Percentiles rank a stretch among this genome's conserved stretches.
These are phyloP conservation scores for Eleutherodactylus coqui DNA, from an alignment of 2,797 vertebrate species.

Conservation along the genomic window DNA sequence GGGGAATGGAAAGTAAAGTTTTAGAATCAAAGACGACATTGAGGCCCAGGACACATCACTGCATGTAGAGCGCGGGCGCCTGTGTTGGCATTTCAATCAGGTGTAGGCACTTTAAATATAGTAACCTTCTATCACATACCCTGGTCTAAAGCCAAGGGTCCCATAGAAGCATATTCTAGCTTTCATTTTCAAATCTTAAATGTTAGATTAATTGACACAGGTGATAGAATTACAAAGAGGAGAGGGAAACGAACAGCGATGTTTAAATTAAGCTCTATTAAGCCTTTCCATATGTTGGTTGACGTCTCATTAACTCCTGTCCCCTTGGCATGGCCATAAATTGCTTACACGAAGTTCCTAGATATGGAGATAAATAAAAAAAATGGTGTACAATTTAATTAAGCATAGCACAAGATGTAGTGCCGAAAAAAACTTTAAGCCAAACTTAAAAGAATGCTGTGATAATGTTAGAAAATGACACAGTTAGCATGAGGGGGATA, in stretches of 20 bases:
- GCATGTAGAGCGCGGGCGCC: neutral
- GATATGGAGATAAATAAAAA: neutral
- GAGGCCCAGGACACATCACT: neutral
- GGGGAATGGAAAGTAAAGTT: neutral
- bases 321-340: neutral
- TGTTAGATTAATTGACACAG: neutral
- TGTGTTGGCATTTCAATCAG: neutral
- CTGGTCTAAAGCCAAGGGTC: neutral
- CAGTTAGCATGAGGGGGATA: too few relatives aligned
- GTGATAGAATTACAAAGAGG: neutral
- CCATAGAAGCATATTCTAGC: neutral
- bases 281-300: neutral
- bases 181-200: too few relatives aligned
- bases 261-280: neutral
- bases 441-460: too few relatives aligned
- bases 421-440: too few relatives aligned
- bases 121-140: neutral
- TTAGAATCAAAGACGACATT: conserved; percentile 18
- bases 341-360: neutral
- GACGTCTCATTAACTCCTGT: neutral
- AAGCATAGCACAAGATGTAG: too few relatives aligned
- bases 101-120: conserved; percentile 2
- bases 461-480: too few relatives aligned
- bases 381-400: too few relatives aligned
- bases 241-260: too few relatives aligned